Conservation (phyloP, 2,888 invertebrate genomes). For the Cybosia mesomella region DNA sequence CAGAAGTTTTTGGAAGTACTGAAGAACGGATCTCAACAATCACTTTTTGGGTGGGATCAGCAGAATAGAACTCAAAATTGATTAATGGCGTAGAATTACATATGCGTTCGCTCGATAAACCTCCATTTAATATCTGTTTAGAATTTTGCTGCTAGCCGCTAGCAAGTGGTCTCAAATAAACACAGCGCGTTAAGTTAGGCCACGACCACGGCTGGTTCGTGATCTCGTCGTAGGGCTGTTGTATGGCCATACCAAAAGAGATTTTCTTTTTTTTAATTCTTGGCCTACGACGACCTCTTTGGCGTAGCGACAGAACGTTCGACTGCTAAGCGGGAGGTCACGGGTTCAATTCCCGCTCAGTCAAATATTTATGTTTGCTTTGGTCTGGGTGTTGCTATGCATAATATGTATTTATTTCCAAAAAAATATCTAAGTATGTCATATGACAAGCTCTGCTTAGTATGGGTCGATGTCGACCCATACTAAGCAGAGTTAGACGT, state of each 20-base stretch:
- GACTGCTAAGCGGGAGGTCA: too few species aligned
- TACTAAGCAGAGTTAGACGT: too few species aligned
- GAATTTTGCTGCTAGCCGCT: constrained; percentile 67
- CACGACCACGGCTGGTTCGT: constrained; percentile 52
- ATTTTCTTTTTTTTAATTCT: neutral
- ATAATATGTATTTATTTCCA: too few species aligned
- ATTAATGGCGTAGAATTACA: neutral
- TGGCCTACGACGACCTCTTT: neutral
- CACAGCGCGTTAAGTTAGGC: constrained; percentile 68
- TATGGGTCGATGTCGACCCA: too few species aligned
- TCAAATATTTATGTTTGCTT: too few species aligned
- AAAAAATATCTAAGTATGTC: too few species aligned
- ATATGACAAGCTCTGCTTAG: too few species aligned
- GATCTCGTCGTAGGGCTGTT: constrained; percentile 46
- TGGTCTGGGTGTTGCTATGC: too few species aligned
- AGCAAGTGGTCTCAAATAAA: constrained; percentile 76
- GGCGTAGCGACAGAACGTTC: too few species aligned
- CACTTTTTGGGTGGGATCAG: neutral
- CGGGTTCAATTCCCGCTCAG: too few species aligned
- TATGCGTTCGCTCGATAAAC: constrained; percentile 52
- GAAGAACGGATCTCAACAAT: neutral
- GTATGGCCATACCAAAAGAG: constrained; percentile 50
- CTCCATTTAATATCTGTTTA: constrained; percentile 71
- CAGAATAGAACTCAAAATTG: neutral
- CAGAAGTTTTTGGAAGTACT: neutral